These are phyloP conservation scores for Clarias batrachus DNA, from an alignment of 2,113 vertebrate species.

Conservation along the genomic window DNA sequence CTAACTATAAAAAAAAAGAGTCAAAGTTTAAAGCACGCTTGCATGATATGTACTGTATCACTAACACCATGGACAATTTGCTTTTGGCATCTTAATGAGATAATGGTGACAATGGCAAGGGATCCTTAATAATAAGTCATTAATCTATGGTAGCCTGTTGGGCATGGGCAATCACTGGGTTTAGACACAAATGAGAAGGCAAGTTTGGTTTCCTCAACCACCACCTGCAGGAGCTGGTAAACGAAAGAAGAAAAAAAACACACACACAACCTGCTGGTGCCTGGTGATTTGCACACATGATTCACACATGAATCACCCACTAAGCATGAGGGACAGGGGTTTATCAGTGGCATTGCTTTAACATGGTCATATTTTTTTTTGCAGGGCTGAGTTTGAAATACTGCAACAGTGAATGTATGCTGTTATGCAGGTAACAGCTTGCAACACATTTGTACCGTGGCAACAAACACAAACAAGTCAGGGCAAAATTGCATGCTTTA, in stretches of 20 bases:
- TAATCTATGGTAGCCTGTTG: not conserved
- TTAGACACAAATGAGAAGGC: not conserved
- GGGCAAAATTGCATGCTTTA: not conserved
- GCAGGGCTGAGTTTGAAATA: not conserved
- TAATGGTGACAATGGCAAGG: not conserved
- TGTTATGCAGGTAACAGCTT: not conserved
- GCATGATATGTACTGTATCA: not conserved
- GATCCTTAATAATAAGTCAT: not conserved
- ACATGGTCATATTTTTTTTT: not conserved
- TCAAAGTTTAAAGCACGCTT: not conserved
- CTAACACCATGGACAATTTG: not conserved
- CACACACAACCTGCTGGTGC: not conserved
- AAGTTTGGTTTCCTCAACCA: not conserved
- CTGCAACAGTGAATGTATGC: not conserved
- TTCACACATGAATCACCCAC: not conserved
- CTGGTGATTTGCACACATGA: not conserved
- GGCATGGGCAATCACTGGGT: not conserved
- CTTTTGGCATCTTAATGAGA: not conserved
- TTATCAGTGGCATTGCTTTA: not conserved
- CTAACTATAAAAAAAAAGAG: not conserved
- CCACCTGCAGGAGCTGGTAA: not conserved
- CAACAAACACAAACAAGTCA: not conserved
- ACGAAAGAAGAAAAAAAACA: not conserved
- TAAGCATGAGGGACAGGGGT: not conserved
- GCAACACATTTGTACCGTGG: not conserved